Evolutionary conservation across 2,888 invertebrate species (phyloP).

Genomic region (Lepeophtheirus nordmannii): DNA sequence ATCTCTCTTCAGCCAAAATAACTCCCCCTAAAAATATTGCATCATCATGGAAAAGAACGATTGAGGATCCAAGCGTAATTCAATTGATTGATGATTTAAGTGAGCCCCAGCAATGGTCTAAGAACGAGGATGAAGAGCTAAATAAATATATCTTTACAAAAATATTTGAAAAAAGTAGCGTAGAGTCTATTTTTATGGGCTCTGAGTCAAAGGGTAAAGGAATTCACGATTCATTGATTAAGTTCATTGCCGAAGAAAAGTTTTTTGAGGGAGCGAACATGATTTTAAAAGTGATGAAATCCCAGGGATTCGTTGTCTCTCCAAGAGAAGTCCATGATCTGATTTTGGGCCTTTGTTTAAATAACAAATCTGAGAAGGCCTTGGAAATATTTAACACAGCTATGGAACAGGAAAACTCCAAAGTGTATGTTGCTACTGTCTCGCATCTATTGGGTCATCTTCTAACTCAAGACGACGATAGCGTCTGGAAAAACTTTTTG

Average conservation of each 20-base stretch:
- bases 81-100: background rate
- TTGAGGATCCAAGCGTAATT: background rate
- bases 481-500: background rate
- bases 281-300: background rate
- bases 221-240: background rate
- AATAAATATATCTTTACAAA: background rate
- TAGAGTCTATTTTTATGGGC: background rate
- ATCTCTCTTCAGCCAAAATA: background rate
- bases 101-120: background rate
- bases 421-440: background rate
- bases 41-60: background rate
- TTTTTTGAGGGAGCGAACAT: background rate
- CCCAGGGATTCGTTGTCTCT: background rate
- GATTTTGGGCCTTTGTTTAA: background rate
- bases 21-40: background rate
- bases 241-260: background rate
- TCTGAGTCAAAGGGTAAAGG: no score
- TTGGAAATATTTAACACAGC: background rate
- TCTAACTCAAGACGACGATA: background rate
- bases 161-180: background rate
- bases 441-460: background rate
- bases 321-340: slow-evolving; percentile 3
- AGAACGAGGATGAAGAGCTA: background rate
- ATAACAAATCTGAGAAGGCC: background rate
- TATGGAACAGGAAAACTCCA: background rate